Percentiles rank a stretch among this genome's conserved stretches.
Evolutionary conservation across 2,113 vertebrate genomes (phyloP).

Genomic region (Probosciger aterrimus): DNA sequence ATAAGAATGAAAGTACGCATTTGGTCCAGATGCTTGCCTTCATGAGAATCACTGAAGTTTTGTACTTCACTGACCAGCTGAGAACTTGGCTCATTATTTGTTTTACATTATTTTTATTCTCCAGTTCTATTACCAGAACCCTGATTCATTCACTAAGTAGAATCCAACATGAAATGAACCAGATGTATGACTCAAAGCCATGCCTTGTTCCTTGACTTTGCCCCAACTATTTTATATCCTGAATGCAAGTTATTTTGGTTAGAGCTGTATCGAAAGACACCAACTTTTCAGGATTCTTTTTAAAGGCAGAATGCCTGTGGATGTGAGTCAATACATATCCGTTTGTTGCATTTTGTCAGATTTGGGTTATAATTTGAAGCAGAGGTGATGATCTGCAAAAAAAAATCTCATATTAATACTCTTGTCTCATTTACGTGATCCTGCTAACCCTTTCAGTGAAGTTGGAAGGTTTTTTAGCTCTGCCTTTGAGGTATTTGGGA

Average conservation of each 20-base stretch:
- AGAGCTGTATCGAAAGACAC: not conserved
- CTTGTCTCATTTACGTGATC: not conserved
- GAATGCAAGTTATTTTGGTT: not conserved
- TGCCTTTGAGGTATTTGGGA: not conserved
- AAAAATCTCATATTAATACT: not conserved
- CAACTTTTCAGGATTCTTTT: not conserved
- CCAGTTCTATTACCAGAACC: not conserved
- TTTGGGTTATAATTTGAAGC: not conserved
- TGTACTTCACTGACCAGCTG: not conserved
- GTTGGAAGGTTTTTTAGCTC: not conserved
- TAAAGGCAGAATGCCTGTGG: not conserved
- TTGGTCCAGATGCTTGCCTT: not conserved
- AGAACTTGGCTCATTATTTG: not conserved
- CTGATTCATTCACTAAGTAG: not conserved
- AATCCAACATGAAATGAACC: not conserved
- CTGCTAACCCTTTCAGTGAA: not conserved
- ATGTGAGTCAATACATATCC: not conserved
- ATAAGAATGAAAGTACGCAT: not conserved
- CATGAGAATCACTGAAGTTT: not conserved
- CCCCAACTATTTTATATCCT: not conserved
- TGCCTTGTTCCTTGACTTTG: not conserved
- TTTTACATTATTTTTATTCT: not conserved
- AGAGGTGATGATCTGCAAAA: not conserved
- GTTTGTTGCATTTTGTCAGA: not conserved
- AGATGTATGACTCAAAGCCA: not conserved